Conservation (phyloP, 1,140 invertebrate genomes). For the Drosophila pallidifrons region DNA sequence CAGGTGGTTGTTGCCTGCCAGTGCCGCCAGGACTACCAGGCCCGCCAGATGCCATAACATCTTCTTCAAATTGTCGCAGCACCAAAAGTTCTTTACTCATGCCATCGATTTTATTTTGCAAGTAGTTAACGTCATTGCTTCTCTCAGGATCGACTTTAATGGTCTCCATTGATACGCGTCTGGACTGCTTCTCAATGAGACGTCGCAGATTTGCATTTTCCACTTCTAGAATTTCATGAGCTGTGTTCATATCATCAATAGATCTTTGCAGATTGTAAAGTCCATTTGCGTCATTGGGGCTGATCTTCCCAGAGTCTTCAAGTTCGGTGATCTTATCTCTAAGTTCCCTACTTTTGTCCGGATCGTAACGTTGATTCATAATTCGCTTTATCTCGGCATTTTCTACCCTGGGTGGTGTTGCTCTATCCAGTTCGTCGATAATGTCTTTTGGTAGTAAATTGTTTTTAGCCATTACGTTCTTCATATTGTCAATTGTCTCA, state of each 20-base stretch:
- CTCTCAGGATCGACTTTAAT: slow-evolving; percentile 65
- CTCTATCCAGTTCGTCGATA: slow-evolving; percentile 46
- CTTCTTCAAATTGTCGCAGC: slow-evolving; percentile 66
- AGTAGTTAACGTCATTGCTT: slow-evolving; percentile 63
- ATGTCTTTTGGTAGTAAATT: slow-evolving; percentile 58
- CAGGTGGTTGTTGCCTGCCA: background rate
- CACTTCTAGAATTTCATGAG: slow-evolving; percentile 65
- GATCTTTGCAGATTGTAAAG: slow-evolving; percentile 48
- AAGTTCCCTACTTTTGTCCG: slow-evolving; percentile 49
- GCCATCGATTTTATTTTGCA: slow-evolving; percentile 66
- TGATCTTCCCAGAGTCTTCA: slow-evolving; percentile 57
- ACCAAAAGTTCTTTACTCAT: slow-evolving; percentile 66
- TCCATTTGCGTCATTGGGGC: slow-evolving; percentile 59
- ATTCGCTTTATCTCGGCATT: slow-evolving; percentile 69
- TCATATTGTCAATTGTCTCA: slow-evolving; percentile 53
- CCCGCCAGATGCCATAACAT: slow-evolving; percentile 30
- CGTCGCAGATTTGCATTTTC: slow-evolving; percentile 72
- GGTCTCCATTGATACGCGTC: slow-evolving; percentile 52
- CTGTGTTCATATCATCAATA: slow-evolving; percentile 75
- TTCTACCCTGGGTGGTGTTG: slow-evolving; percentile 42
- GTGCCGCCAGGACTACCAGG: background rate
- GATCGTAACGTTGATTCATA: slow-evolving; percentile 68
- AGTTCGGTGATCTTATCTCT: slow-evolving; percentile 67
- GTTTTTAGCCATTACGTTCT: slow-evolving; percentile 60
- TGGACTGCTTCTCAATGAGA: slow-evolving; percentile 69